These are phyloP conservation scores for Sitta europaea DNA, from an alignment of 2,113 vertebrate genomes.

Conservation along the genomic window DNA sequence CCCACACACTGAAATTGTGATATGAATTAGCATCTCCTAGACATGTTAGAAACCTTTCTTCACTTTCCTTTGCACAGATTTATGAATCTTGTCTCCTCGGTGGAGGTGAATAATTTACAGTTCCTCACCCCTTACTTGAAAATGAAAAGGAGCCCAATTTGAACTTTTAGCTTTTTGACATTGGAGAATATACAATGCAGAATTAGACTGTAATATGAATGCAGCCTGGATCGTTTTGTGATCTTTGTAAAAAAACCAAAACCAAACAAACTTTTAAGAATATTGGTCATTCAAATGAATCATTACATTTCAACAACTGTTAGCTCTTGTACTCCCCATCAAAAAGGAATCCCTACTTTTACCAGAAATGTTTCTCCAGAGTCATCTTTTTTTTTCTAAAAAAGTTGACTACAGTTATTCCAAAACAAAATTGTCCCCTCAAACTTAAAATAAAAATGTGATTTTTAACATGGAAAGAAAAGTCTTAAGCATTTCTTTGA, in stretches of 20 bases:
- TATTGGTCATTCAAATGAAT: constrained; percentile 49
- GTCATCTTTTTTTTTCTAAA: background rate
- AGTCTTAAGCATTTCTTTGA: background rate
- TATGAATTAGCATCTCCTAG: background rate
- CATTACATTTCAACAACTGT: constrained; percentile 55
- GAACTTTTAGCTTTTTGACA: constrained; percentile 36
- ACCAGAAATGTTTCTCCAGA: background rate
- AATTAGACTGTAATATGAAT: constrained; percentile 34
- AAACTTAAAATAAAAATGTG: background rate
- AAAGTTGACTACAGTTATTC: background rate
- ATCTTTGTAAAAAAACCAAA: background rate
- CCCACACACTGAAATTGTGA: background rate
- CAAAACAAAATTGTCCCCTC: background rate
- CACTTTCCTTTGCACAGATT: constrained; percentile 6
- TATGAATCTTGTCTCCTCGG: constrained; percentile 20
- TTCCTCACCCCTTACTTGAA: constrained; percentile 22
- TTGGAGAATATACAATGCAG: constrained; percentile 5
- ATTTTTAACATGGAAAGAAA: background rate
- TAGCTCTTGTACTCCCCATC: constrained; percentile 23
- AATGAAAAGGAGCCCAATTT: constrained; percentile 49
- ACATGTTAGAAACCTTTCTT: background rate
- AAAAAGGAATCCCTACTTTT: background rate
- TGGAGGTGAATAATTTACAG: constrained; percentile 38
- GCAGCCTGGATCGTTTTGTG: constrained; percentile 20
- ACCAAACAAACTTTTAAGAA: constrained; percentile 4